A percentile compares a stretch with the other conserved stretches of the same genome.
Conservation (phyloP, 2,113 vertebrate genomes). For the Odontophorus gujanensis region DNA sequence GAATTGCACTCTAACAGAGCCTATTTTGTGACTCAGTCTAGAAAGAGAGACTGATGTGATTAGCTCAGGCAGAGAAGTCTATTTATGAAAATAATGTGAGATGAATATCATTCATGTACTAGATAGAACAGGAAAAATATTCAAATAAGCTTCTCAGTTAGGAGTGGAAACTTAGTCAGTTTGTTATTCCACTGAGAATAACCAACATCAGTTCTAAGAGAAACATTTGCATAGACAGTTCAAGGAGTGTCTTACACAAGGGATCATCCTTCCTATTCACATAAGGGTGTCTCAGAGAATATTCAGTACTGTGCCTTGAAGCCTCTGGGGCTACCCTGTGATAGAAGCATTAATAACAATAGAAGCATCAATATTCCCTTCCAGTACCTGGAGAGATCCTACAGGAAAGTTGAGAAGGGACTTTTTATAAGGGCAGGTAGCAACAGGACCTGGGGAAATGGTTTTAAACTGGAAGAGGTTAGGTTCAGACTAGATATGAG, state of each 20-base stretch:
- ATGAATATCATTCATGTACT: background rate
- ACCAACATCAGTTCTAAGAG: background rate
- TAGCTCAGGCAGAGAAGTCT: background rate
- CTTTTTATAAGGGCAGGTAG: too few species aligned
- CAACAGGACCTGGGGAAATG: too few species aligned
- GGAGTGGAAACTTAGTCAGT: background rate
- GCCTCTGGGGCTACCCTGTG: background rate
- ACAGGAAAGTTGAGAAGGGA: too few species aligned
- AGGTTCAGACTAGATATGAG: too few species aligned
- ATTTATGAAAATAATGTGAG: background rate
- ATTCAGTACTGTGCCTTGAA: background rate
- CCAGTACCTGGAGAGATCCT: too few species aligned
- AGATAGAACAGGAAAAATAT: background rate
- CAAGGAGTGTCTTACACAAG: background rate
- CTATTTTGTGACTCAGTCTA: background rate
- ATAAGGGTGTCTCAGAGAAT: background rate
- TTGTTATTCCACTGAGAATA: background rate
- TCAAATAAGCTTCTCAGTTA: background rate
- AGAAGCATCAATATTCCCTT: too few species aligned
- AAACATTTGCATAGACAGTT: background rate
- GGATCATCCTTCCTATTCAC: background rate
- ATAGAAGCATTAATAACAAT: background rate
- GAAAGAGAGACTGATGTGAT: background rate
- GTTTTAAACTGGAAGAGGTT: too few species aligned
- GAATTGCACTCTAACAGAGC: background rate